phyloP scores from a whole-genome alignment of 2,797 vertebrate species.

The Brachymystax lenok region DNA sequence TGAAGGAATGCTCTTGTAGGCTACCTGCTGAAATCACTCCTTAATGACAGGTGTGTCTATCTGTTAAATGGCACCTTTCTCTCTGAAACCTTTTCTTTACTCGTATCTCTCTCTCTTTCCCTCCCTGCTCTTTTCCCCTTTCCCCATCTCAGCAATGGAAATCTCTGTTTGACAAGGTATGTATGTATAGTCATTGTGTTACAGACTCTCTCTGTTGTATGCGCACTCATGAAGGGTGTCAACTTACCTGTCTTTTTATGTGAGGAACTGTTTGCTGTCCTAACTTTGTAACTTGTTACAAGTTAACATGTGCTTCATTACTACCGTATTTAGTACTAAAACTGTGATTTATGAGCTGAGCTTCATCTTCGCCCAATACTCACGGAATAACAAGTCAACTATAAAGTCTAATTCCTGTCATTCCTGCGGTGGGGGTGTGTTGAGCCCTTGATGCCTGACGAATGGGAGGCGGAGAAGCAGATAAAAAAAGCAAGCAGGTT shows the following conservation, averaged over 20 bases:
- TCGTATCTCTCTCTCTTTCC: slow-evolving; percentile 17
- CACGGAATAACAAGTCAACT: not conserved
- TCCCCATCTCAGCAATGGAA: slow-evolving; percentile 86
- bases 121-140: slow-evolving; percentile 24
- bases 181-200: slow-evolving; percentile 73
- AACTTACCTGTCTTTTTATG: not conserved
- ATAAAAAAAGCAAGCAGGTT: slow-evolving; percentile 14
- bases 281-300: not conserved
- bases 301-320: not conserved
- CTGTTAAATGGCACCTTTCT: slow-evolving; percentile 31
- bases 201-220: slow-evolving; percentile 35
- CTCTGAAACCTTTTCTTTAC: slow-evolving; percentile 5
- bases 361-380: too few species aligned
- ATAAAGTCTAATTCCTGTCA: not conserved
- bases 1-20: not conserved
- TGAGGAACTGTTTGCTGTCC: not conserved
- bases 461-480: not conserved
- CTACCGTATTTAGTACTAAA: not conserved
- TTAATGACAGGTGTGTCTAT: slow-evolving; percentile 43
- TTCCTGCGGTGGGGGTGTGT: not conserved
- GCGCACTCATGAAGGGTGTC: not conserved
- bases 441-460: slow-evolving; percentile 5
- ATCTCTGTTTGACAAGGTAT: slow-evolving; percentile 95
- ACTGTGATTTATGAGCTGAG: too few species aligned
- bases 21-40: slow-evolving; percentile 14